Evolutionary conservation across 2,113 vertebrate species (phyloP), one percentile per base, ranked within the genome.

Genomic region (Triplophysa tibetana): DNA sequence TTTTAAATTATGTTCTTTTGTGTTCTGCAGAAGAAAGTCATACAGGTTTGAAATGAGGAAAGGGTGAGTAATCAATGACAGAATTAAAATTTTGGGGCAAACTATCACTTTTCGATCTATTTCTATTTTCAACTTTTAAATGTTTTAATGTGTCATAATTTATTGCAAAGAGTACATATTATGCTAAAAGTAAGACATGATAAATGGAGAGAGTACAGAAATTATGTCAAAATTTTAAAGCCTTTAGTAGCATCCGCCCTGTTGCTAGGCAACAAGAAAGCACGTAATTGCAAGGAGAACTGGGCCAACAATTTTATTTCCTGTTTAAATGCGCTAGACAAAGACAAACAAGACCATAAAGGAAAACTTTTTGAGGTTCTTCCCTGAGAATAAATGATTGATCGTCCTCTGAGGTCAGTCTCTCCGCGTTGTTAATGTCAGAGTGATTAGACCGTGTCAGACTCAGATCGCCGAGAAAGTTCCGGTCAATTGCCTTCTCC

Each of bases 211-310:
- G 62, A 29, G 24, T 52, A 2, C 43, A 48, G 23, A 54, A 33
- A 82, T 85, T 65, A 80, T 50, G 76, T 80, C 62, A 41, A 77
- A 41, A 74, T 68, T 75, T 80, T 69, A 83, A 79, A n/a, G 65
- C 75, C 54, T 81, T 72, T 50, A 21, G 61, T 45, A 63, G 62
- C 61, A 70, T 69, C 81, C 81, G 75, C 78, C 60, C 48, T 24
- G 84, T 85, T 85, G 84, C 84, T 76, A 81, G 67, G 84, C 81
- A 85, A 85, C 84, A 85, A 66, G 52, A 67, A 85, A 83, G 43
- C 84, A 75, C 79, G 75, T 76, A 19, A 60, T 60, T 58, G 58
- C 29, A 74, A 45, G 68, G 70, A 80, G 54, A 64, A 83, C 62
- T 78, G 41, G 67, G 80, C 43, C 56, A 67, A 54, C 82, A 82